Conservation (phyloP, 1,140 invertebrate species). For the Eurosta solidaginis region DNA sequence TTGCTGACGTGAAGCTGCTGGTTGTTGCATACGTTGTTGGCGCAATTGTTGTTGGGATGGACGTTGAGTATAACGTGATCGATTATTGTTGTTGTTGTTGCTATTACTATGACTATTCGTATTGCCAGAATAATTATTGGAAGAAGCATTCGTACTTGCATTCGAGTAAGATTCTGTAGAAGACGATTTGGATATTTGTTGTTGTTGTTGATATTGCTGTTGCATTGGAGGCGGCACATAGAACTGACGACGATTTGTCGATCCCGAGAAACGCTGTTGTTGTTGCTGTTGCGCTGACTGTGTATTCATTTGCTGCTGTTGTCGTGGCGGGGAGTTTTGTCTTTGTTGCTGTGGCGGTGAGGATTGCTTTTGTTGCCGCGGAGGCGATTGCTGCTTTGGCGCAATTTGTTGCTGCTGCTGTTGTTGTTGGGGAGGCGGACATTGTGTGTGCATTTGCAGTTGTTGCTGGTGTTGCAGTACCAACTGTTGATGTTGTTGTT, state of each 20-base stretch:
- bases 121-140: slow-evolving; percentile 1
- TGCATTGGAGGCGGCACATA: slow-evolving; percentile 57
- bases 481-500: slow-evolving; percentile 34
- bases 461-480: background rate
- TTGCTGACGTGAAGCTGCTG: background rate
- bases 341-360: background rate
- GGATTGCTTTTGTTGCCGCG: slow-evolving; percentile 15
- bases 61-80: slow-evolving; percentile 29
- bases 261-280: slow-evolving; percentile 18
- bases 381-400: background rate
- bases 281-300: slow-evolving; percentile 6
- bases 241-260: slow-evolving; percentile 53
- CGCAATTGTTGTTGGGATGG: slow-evolving; percentile 23
- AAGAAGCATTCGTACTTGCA: slow-evolving; percentile 1
- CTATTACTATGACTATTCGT: background rate
- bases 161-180: slow-evolving; percentile 15
- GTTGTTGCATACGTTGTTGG: slow-evolving; percentile 32
- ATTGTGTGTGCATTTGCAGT: slow-evolving; percentile 22
- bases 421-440: slow-evolving; percentile 32
- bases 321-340: slow-evolving; percentile 1
- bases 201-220: slow-evolving; percentile 51
- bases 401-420: background rate
- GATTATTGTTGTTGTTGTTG: slow-evolving; percentile 24
- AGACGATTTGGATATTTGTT: slow-evolving; percentile 29
- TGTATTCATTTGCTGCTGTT: slow-evolving; percentile 19